A percentile compares a stretch with the other conserved stretches of the same genome.
Conservation (phyloP, 2,113 vertebrate species). For the Crypturellus undulatus region DNA sequence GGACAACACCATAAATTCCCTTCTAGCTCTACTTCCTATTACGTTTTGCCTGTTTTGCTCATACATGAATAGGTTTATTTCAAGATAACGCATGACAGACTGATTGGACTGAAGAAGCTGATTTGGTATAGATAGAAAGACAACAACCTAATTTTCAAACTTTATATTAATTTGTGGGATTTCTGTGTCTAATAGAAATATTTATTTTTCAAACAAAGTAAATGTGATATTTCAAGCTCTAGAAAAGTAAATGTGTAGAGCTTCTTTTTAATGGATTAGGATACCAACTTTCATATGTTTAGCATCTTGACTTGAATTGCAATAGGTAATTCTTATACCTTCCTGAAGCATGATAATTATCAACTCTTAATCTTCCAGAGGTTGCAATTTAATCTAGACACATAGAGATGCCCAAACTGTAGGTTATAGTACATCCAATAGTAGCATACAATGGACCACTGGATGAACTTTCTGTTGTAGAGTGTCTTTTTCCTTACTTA, state of each 20-base stretch:
- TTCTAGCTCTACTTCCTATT: not conserved
- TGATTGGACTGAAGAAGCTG: not conserved
- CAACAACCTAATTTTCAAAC: not conserved
- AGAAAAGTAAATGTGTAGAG: not conserved
- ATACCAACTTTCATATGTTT: not conserved
- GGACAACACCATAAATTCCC: not conserved
- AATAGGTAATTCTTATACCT: not conserved
- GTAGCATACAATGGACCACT: not conserved
- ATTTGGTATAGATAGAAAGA: not conserved
- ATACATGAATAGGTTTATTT: not conserved
- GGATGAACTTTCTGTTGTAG: slow-evolving; percentile 37
- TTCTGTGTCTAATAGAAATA: not conserved
- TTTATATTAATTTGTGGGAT: not conserved
- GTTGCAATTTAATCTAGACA: not conserved
- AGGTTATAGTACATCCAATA: not conserved
- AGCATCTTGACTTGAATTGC: not conserved
- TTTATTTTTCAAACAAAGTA: not conserved
- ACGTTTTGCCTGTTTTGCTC: not conserved
- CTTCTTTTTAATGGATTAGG: not conserved
- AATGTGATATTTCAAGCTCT: slow-evolving; percentile 2
- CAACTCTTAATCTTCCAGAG: not conserved
- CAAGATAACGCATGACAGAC: not conserved
- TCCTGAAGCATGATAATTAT: not conserved
- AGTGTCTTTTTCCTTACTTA: slow-evolving; percentile 5
- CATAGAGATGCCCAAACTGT: not conserved